phyloP scores from a whole-genome alignment of 2,113 vertebrate species.

The Arenaria interpres region DNA sequence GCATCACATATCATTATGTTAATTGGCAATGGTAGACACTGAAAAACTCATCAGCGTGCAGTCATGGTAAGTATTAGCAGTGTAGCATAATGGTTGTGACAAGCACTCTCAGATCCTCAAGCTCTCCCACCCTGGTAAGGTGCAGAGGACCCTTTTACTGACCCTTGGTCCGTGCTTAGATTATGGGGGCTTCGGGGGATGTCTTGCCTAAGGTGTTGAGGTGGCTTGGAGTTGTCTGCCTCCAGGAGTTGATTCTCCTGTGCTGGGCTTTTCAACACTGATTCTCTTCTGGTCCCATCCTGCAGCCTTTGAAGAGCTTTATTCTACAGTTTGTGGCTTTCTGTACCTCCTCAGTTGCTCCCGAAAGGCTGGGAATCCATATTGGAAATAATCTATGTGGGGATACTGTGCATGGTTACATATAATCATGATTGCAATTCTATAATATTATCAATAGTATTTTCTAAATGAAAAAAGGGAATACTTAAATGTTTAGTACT shows the following conservation, averaged over 20 bases:
- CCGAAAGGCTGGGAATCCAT: neutral
- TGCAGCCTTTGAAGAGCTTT: neutral
- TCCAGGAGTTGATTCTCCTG: neutral
- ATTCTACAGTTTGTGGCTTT: neutral
- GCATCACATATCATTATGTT: neutral
- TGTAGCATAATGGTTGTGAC: neutral
- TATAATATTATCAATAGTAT: neutral
- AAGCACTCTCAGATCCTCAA: neutral
- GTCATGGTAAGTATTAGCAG: neutral
- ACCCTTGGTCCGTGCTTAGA: neutral
- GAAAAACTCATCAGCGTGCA: neutral
- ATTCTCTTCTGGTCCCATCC: neutral
- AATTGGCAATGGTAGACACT: neutral
- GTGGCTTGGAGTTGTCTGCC: neutral
- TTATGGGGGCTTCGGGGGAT: neutral
- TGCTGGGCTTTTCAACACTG: neutral
- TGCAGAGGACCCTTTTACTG: neutral
- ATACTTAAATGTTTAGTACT: neutral
- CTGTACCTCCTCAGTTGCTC: neutral
- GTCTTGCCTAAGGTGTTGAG: neutral
- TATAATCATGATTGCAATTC: neutral
- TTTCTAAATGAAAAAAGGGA: neutral
- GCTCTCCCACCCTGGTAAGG: neutral
- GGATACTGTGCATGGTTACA: neutral
- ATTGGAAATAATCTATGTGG: neutral